Percentiles rank a stretch among this genome's conserved stretches.
Evolutionary conservation across 2,888 invertebrate species (phyloP).

Genomic region (Watsonalla cultraria): DNA sequence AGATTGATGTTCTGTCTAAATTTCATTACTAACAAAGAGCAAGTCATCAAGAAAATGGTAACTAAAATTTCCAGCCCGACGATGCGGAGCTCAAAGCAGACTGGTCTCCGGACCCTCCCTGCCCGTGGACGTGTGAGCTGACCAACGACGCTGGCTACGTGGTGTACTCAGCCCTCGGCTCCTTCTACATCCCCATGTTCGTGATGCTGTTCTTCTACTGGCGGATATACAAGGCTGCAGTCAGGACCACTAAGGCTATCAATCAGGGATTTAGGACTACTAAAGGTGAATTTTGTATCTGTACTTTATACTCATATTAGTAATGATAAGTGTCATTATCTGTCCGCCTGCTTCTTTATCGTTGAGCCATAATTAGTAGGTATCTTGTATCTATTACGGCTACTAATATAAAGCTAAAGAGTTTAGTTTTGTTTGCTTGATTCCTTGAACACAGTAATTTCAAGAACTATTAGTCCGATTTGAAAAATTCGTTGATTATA

Average conservation of each 20-base stretch:
- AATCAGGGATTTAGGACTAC: slow-evolving; percentile 94
- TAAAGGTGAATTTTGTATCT: slow-evolving; percentile 76
- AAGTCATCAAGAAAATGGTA: neutral
- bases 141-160: slow-evolving; percentile 97
- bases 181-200: slow-evolving; percentile 98
- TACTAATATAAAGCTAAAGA: too few relatives aligned
- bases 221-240: slow-evolving; percentile 96
- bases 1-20: too few relatives aligned
- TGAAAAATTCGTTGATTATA: too few relatives aligned
- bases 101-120: slow-evolving; percentile 75
- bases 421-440: too few relatives aligned
- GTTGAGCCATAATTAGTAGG: too few relatives aligned
- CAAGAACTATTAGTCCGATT: too few relatives aligned
- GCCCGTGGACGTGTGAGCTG: slow-evolving; percentile 93
- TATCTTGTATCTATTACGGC: too few relatives aligned
- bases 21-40: too few relatives aligned
- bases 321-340: too few relatives aligned
- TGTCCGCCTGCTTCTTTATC: too few relatives aligned
- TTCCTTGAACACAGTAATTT: too few relatives aligned
- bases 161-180: slow-evolving; percentile 97
- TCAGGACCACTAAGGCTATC: slow-evolving; percentile 93
- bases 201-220: slow-evolving; percentile 99
- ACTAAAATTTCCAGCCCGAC: slow-evolving; percentile 41
- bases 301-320: too few relatives aligned
- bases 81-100: slow-evolving; percentile 49